Conservation (phyloP, 2,888 invertebrate genomes). For the Pterobdella sp. region DNA sequence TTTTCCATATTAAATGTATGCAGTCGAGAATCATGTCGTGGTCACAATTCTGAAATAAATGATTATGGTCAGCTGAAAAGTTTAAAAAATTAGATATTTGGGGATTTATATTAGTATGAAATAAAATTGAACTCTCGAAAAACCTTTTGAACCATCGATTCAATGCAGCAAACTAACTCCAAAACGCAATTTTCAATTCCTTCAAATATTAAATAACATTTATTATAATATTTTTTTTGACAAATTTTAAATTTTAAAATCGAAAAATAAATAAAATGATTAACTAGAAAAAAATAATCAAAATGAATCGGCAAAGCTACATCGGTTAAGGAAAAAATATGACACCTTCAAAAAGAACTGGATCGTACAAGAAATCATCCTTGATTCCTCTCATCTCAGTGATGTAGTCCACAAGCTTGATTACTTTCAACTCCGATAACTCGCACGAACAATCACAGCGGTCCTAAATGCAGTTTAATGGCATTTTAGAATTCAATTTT, state of each 20-base stretch:
- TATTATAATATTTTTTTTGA: background rate
- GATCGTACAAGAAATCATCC: background rate
- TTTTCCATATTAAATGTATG: background rate
- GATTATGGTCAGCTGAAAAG: background rate
- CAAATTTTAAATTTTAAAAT: too few species aligned
- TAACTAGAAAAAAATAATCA: too few species aligned
- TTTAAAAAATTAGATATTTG: background rate
- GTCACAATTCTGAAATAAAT: background rate
- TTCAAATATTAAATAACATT: background rate
- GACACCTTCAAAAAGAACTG: background rate
- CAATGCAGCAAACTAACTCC: background rate
- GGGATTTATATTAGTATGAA: background rate
- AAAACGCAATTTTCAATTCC: background rate
- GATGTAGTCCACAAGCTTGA: constrained; percentile 23
- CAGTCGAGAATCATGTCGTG: constrained; percentile 6
- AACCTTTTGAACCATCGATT: background rate
- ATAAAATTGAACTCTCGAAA: background rate
- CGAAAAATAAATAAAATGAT: too few species aligned
- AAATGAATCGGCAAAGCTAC: too few species aligned
- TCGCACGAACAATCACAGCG: background rate
- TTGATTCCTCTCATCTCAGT: constrained; percentile 21
- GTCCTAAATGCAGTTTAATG: background rate
- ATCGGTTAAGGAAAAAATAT: too few species aligned
- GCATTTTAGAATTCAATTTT: background rate
- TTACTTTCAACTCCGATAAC: constrained; percentile 14